Percentiles rank a stretch among this genome's conserved stretches.
Conservation (phyloP, 92 coral and sea anemone species). For the Nematostella vectensis region DNA sequence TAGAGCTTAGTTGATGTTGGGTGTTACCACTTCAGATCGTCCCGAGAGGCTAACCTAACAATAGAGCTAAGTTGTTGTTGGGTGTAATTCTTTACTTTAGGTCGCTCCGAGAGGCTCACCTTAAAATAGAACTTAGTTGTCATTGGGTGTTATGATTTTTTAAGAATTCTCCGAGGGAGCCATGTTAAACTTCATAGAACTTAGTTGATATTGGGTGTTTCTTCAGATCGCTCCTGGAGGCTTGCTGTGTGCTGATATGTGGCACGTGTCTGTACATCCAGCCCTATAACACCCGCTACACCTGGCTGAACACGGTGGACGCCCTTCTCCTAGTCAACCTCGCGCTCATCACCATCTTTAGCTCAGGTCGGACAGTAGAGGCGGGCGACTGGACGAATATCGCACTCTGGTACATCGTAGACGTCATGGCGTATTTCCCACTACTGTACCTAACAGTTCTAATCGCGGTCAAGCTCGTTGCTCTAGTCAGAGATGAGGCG, state of each 20-base stretch:
- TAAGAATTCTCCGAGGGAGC: too few relatives aligned
- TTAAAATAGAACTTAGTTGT: too few relatives aligned
- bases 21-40: too few relatives aligned
- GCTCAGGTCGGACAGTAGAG: conserved; percentile 39
- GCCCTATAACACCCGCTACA: conserved; percentile 62
- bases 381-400: conserved; percentile 17
- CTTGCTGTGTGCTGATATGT: conserved; percentile 44
- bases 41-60: too few relatives aligned
- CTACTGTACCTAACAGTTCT: conserved; percentile 44
- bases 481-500: background rate
- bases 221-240: conserved; percentile 70
- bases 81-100: too few relatives aligned
- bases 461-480: background rate
- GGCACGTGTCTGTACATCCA: conserved; percentile 53
- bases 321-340: conserved; percentile 67
- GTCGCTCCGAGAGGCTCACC: too few relatives aligned
- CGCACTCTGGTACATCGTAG: conserved; percentile 27
- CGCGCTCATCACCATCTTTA: conserved; percentile 55
- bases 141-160: too few relatives aligned
- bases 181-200: too few relatives aligned
- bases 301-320: conserved; percentile 70
- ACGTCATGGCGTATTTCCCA: conserved; percentile 70
- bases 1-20: too few relatives aligned
- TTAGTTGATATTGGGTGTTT: too few relatives aligned
- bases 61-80: too few relatives aligned